A percentile compares a stretch with the other conserved stretches of the same genome.
Conservation (phyloP, 1,140 invertebrate genomes). For the Coenobita brevimanus region DNA sequence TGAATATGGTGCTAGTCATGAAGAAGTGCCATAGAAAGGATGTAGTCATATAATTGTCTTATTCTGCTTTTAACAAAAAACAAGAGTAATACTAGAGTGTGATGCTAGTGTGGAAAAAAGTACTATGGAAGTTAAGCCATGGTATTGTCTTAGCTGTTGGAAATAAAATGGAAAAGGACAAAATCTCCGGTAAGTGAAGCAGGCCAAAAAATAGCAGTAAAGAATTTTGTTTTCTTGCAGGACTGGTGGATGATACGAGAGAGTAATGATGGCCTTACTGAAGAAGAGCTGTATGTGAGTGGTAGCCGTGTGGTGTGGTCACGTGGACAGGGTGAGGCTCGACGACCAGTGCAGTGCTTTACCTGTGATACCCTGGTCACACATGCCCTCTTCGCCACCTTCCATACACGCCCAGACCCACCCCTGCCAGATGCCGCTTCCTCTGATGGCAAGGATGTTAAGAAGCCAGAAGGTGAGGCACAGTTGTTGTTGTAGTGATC, state of each 20-base stretch:
- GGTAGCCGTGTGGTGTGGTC: slow-evolving; percentile 88
- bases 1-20: no score
- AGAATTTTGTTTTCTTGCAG: slow-evolving; percentile 56
- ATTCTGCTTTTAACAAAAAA: no score
- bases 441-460: no score
- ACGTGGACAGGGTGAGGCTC: slow-evolving; percentile 72
- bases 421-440: no score
- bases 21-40: no score
- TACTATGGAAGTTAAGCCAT: no score
- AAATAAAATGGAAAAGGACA: no score
- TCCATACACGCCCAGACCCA: slow-evolving; percentile 76
- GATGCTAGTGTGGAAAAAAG: background rate
- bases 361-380: slow-evolving; percentile 86
- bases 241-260: slow-evolving; percentile 71
- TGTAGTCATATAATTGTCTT: no score
- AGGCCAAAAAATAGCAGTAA: background rate
- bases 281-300: slow-evolving; percentile 93
- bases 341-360: slow-evolving; percentile 78
- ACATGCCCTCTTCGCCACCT: slow-evolving; percentile 87
- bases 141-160: no score
- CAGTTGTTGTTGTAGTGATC: no score
- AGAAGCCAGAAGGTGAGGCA: no score
- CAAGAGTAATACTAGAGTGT: no score
- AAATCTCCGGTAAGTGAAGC: background rate
- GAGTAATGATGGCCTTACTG: slow-evolving; percentile 73